phyloP scores from a whole-genome alignment of 2,888 invertebrate genomes.

The Tetragonula carbonaria region DNA sequence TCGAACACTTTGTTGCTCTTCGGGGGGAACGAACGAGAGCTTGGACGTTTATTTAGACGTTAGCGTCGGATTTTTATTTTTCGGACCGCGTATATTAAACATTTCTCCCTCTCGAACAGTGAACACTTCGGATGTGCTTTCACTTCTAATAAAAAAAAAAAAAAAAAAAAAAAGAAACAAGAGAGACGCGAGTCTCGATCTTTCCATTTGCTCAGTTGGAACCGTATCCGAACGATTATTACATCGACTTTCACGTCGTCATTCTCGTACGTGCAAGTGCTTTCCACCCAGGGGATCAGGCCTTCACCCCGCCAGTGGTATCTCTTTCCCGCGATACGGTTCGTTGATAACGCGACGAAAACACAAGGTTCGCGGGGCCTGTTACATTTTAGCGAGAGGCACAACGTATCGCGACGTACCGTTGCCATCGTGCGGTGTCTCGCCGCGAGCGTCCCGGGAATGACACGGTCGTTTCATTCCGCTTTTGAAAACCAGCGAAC shows the following conservation, averaged over 20 bases:
- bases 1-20: slow-evolving; percentile 16
- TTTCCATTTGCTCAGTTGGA: not conserved
- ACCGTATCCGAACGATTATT: slow-evolving; percentile 30
- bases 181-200: not conserved
- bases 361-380: slow-evolving; percentile 61
- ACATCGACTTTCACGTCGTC: slow-evolving; percentile 60
- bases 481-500: slow-evolving; percentile 18
- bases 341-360: slow-evolving; percentile 66
- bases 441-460: slow-evolving; percentile 24
- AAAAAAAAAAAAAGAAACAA: too few relatives aligned
- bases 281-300: slow-evolving; percentile 60
- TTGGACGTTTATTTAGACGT: not conserved
- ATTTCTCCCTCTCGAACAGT: too few relatives aligned
- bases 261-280: slow-evolving; percentile 61
- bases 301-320: slow-evolving; percentile 53
- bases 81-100: too few relatives aligned
- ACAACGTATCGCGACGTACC: slow-evolving; percentile 43
- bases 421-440: slow-evolving; percentile 37
- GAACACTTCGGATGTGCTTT: not conserved
- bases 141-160: too few relatives aligned
- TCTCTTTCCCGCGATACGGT: slow-evolving; percentile 68
- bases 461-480: slow-evolving; percentile 43
- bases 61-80: not conserved
- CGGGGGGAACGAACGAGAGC: slow-evolving; percentile 8
- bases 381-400: slow-evolving; percentile 68